A percentile compares a stretch with the other conserved stretches of the same genome.
Evolutionary conservation across 2,888 invertebrate species (phyloP).

Genomic region (Gordius sp.): DNA sequence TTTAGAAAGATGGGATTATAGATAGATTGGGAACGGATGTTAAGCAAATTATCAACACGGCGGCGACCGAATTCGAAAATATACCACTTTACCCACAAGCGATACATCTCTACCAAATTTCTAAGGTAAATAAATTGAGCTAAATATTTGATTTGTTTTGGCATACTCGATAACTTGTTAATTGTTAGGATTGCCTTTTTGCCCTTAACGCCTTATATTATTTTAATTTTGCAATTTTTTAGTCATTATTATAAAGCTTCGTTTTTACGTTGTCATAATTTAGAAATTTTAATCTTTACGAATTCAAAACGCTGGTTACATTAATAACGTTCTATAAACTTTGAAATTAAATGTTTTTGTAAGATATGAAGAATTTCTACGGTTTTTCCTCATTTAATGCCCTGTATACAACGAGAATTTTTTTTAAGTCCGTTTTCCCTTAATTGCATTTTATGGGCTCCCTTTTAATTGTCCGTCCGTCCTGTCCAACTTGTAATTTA

Average conservation of each 20-base stretch:
- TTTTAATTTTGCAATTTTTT: neutral
- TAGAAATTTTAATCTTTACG: neutral
- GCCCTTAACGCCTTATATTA: neutral
- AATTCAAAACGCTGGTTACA: too few species aligned
- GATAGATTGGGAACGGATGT: neutral
- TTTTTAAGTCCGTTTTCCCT: too few species aligned
- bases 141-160: neutral
- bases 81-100: constrained; percentile 1
- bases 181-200: neutral
- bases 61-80: neutral
- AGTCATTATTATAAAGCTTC: neutral
- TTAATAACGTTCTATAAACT: too few species aligned
- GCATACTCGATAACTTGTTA: too few species aligned
- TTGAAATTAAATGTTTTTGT: too few species aligned
- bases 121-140: neutral
- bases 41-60: neutral
- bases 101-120: constrained; percentile 12
- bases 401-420: too few species aligned
- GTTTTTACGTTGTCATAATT: neutral
- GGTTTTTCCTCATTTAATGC: too few species aligned
- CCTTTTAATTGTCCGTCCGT: too few species aligned
- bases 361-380: too few species aligned
- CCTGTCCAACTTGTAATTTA: too few species aligned
- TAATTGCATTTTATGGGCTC: too few species aligned
- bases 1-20: constrained; percentile 8